Percentiles rank a stretch among this genome's conserved stretches.
Conservation (phyloP, 1,140 invertebrate genomes). For the Drosophila kanapiae region DNA sequence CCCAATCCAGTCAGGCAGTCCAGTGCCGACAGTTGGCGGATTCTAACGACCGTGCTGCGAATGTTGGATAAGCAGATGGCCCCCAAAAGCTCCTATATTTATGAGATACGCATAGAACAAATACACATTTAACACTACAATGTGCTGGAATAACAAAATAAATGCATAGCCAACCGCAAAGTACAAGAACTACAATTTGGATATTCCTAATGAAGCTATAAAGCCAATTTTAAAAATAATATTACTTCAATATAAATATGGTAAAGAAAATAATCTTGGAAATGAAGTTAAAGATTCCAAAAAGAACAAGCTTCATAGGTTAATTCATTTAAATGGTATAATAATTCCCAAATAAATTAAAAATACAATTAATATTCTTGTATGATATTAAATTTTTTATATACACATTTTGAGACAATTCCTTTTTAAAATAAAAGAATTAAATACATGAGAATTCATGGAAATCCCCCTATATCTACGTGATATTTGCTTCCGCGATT, state of each 20-base stretch:
- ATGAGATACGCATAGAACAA: slow-evolving; percentile 25
- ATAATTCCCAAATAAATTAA: background rate
- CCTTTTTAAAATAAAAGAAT: background rate
- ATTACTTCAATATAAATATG: background rate
- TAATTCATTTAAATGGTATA: background rate
- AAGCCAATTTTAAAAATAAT: background rate
- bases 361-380: background rate
- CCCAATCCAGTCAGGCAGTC: slow-evolving; percentile 7
- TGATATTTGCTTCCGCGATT: slow-evolving; percentile 6
- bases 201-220: background rate
- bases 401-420: background rate
- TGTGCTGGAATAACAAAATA: slow-evolving; percentile 1
- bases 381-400: background rate
- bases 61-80: slow-evolving; percentile 50
- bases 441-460: background rate
- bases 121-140: background rate
- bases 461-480: background rate
- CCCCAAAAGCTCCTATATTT: slow-evolving; percentile 6
- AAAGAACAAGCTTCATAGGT: background rate
- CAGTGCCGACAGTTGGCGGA: slow-evolving; percentile 2
- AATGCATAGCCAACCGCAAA: background rate
- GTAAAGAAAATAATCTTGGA: too few species aligned
- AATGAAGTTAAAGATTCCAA: background rate
- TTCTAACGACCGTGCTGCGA: slow-evolving; percentile 38
- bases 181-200: background rate